Conservation (phyloP, 2,888 invertebrate species). For the Chymomyza caudatula region DNA sequence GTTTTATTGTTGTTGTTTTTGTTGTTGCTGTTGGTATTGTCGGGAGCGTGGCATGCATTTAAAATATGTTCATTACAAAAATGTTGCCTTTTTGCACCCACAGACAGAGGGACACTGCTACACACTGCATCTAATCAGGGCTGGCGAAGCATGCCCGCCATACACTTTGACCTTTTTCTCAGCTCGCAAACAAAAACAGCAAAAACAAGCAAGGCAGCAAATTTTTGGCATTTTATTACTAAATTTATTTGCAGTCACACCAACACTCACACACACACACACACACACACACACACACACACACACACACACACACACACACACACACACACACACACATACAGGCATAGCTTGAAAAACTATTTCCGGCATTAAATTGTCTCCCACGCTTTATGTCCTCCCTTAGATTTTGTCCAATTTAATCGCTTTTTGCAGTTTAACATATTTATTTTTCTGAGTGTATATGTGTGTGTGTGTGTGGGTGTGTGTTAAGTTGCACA, state of each 20-base stretch:
- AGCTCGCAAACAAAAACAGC: neutral
- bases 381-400: constrained; percentile 17
- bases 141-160: constrained; percentile 5
- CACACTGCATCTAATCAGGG: constrained; percentile 1
- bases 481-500: constrained; percentile 27
- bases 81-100: constrained; percentile 39
- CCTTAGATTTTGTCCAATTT: constrained; percentile 20
- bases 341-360: constrained; percentile 47
- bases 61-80: constrained; percentile 64
- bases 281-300: neutral
- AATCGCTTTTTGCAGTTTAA: constrained; percentile 35
- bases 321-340: neutral
- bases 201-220: neutral
- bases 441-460: neutral
- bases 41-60: constrained; percentile 61
- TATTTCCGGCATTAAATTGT: constrained; percentile 64
- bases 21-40: constrained; percentile 11
- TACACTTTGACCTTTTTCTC: constrained; percentile 1
- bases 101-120: neutral
- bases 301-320: neutral
- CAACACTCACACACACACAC: constrained; percentile 1
- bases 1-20: constrained; percentile 23
- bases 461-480: neutral
- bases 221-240: constrained; percentile 63
- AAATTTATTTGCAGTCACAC: constrained; percentile 52